These are phyloP conservation scores for Synanthedon andrenaeformis DNA, from an alignment of 2,888 invertebrate species.

Conservation along the genomic window DNA sequence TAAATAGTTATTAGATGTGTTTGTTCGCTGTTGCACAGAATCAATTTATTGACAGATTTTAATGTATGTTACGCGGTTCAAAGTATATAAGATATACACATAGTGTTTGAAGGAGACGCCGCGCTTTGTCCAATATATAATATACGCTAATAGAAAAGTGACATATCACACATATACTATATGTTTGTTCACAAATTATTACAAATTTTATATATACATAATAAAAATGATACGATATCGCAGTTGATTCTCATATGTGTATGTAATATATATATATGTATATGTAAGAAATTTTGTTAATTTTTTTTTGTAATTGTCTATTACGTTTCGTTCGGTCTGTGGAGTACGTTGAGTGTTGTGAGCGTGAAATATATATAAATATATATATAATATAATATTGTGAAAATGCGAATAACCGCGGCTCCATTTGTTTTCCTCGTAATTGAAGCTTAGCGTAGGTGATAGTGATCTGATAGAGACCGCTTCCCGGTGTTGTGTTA, in stretches of 20 bases:
- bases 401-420: neutral
- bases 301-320: neutral
- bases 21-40: neutral
- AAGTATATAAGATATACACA: no score
- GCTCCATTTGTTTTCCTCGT: neutral
- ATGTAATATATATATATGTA: neutral
- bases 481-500: constrained; percentile 53
- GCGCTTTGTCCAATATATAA: neutral
- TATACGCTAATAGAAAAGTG: neutral
- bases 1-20: no score
- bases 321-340: neutral
- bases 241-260: neutral
- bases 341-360: no score
- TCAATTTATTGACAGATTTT: constrained; percentile 4
- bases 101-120: no score
- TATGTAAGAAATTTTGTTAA: neutral
- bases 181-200: neutral
- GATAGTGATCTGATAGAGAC: constrained; percentile 7
- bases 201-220: neutral
- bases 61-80: no score
- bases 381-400: neutral
- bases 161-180: neutral
- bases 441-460: neutral
- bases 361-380: no score
- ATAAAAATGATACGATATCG: neutral